Conservation (phyloP, 2,113 vertebrate genomes). For the Thymallus thymallus region DNA sequence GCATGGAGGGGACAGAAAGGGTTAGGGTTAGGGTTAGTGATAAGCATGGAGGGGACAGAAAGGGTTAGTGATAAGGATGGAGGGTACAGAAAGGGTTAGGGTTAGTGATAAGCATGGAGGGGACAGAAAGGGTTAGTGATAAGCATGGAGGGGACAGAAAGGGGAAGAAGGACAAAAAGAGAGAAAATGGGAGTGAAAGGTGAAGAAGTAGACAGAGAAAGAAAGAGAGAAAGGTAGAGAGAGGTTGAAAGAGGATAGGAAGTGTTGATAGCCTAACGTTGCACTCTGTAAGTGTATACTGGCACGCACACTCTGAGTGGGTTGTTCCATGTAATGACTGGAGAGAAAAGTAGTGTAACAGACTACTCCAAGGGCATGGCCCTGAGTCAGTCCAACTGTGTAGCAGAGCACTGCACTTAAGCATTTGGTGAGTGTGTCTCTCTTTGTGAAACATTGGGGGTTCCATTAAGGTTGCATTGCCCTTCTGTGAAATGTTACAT, state of each 20-base stretch:
- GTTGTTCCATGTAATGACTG: slow-evolving; percentile 2
- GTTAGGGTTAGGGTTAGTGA: too few species aligned
- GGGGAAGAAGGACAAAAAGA: neutral
- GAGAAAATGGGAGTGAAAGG: neutral
- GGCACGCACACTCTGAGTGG: neutral
- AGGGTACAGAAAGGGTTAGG: too few species aligned
- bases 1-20: too few species aligned
- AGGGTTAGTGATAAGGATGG: too few species aligned
- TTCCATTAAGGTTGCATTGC: too few species aligned
- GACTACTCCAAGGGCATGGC: slow-evolving; percentile 36
- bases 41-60: too few species aligned
- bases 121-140: too few species aligned
- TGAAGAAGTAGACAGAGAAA: neutral
- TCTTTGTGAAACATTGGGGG: neutral
- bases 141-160: neutral
- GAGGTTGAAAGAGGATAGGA: neutral
- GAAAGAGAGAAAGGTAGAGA: neutral
- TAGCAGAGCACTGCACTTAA: slow-evolving; percentile 1
- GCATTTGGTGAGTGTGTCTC: neutral
- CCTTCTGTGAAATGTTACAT: too few species aligned
- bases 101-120: too few species aligned
- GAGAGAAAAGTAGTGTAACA: slow-evolving; percentile 32
- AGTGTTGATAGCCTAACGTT: neutral
- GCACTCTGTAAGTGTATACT: neutral
- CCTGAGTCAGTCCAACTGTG: neutral